phyloP scores from a whole-genome alignment of 2,113 vertebrate genomes.

The Chaetura pelagica region DNA sequence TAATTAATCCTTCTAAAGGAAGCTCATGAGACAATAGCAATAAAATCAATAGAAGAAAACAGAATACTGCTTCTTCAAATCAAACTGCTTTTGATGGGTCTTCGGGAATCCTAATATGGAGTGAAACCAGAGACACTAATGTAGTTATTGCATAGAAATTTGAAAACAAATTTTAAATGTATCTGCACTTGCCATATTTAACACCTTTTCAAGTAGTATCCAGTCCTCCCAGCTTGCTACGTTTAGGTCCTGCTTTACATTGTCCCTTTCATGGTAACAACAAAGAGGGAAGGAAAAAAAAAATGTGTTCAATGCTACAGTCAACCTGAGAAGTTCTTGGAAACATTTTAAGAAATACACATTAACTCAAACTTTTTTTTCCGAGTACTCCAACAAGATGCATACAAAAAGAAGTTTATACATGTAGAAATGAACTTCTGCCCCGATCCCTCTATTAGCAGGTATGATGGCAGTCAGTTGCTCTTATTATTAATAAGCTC shows the following conservation, averaged over 20 bases:
- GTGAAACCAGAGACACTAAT: not conserved
- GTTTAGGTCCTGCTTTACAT: not conserved
- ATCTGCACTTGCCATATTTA: not conserved
- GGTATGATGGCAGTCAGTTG: not conserved
- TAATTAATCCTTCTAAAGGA: not conserved
- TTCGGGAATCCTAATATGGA: not conserved
- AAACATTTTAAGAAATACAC: not conserved
- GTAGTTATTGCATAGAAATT: not conserved
- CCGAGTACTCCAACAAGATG: not conserved
- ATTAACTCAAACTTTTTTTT: not conserved
- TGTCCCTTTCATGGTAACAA: not conserved
- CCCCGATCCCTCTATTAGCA: not conserved
- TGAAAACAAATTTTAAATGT: not conserved
- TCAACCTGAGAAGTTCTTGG: not conserved
- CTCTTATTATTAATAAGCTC: not conserved
- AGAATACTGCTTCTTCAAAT: not conserved
- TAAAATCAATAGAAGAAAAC: not conserved
- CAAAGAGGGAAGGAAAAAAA: not conserved
- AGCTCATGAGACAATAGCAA: not conserved
- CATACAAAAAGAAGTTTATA: not conserved
- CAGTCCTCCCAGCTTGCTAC: not conserved
- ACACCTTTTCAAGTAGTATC: not conserved
- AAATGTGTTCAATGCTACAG: not conserved
- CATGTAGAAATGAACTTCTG: not conserved
- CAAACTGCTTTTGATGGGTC: not conserved